Evolutionary conservation across 2,888 invertebrate genomes (phyloP), one percentile per base, ranked within the genome.

Genomic region (Endomychus coccineus): DNA sequence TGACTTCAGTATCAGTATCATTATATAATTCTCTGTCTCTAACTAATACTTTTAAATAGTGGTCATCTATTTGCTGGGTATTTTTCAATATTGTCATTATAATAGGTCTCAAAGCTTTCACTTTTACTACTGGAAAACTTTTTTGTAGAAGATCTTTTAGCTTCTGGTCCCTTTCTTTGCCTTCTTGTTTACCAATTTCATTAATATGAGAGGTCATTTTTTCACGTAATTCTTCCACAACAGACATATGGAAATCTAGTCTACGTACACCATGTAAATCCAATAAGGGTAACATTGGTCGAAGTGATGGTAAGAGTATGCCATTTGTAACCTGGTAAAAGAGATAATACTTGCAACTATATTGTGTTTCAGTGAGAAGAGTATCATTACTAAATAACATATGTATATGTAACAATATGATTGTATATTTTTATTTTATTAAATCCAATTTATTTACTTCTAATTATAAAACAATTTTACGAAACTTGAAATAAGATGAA

Each of bases 1-100:
- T 96, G 0, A 97, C 95, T 70, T 94, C 94, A 0, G 94, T 92
- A 45, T 95, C 90, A 5, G 94, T 92, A 51, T 91, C 92, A 50
- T 84, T 82, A 60, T 96, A 96, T 4, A 97, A 68, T 60, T 92
- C 91, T 47, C 85, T 75, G 58, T 94, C 92, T 42, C 83, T 72
- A 1, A 90, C 89, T 43, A 83, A 62, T 11, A 82, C 78, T 47
- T 77, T 74, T 22, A 88, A 64, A 61, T 85, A 88, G 63, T 89
- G 87, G 51, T 94, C 92, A 56, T 94, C 91, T 50, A 97, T 92
- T 49, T 88, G 85, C 2, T 89, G 83, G 3, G 92, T 87, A 59
- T 95, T 91, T 54, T 92, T 83, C 34, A 97, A 69, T 46, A 96
- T 89, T 45, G 88, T 82, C 88, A 97, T 90, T 2, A 96, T 91